These are phyloP conservation scores for Dorcus hopei DNA, from an alignment of 2,888 invertebrate genomes.

Conservation along the genomic window DNA sequence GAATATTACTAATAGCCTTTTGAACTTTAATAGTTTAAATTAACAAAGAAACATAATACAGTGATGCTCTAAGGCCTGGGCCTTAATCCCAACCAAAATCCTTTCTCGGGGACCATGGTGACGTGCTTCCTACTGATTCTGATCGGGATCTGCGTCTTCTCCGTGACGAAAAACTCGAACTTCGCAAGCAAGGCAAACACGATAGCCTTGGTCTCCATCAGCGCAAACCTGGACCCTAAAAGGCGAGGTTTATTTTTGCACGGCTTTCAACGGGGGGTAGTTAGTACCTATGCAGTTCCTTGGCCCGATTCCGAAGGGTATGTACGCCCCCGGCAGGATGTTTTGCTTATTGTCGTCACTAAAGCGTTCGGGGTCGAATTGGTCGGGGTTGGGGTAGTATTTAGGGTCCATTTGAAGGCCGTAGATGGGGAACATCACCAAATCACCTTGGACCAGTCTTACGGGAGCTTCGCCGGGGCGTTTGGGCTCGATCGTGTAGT, in stretches of 20 bases:
- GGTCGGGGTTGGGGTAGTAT: constrained; percentile 54
- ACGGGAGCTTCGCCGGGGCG: constrained; percentile 27
- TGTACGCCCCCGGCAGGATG: constrained; percentile 51
- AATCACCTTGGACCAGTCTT: constrained; percentile 48
- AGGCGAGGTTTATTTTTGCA: background rate
- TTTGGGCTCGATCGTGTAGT: constrained; percentile 50
- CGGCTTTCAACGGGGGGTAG: too few relatives aligned
- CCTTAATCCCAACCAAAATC: constrained; percentile 35
- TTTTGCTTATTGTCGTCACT: constrained; percentile 52
- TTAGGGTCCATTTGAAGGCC: constrained; percentile 56
- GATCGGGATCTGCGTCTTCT: constrained; percentile 35
- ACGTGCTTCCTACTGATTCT: constrained; percentile 22
- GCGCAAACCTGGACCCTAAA: constrained; percentile 33
- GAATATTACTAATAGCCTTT: too few relatives aligned
- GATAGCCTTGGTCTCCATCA: constrained; percentile 36
- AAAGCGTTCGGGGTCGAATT: constrained; percentile 55
- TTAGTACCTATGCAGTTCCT: constrained; percentile 42
- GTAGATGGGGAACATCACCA: constrained; percentile 50
- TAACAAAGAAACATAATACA: too few relatives aligned
- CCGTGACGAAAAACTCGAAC: constrained; percentile 36
- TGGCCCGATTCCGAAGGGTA: constrained; percentile 53
- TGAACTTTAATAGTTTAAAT: too few relatives aligned
- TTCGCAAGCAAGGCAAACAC: constrained; percentile 32
- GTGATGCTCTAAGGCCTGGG: constrained; percentile 9
- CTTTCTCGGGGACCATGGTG: constrained; percentile 30